phyloP scores from a whole-genome alignment of 2,113 vertebrate genomes.

The Bubo scandiacus region DNA sequence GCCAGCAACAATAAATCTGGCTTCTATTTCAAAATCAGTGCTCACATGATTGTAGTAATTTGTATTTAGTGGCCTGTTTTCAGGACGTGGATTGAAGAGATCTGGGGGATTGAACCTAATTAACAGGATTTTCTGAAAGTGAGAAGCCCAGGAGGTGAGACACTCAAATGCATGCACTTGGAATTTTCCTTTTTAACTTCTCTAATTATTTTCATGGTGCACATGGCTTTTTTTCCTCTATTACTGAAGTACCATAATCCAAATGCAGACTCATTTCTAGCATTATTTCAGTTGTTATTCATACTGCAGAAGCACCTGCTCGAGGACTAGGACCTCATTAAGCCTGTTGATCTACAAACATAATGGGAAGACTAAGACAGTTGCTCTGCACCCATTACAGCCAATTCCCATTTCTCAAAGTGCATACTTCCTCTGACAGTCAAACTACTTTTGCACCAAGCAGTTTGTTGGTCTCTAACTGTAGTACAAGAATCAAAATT shows the following conservation, averaged over 20 bases:
- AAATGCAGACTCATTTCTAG: background rate
- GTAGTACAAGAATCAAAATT: background rate
- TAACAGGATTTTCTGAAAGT: background rate
- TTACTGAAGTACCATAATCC: background rate
- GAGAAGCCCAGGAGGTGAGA: background rate
- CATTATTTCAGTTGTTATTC: background rate
- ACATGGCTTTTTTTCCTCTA: rapidly evolving
- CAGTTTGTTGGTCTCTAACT: background rate
- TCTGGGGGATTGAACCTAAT: background rate
- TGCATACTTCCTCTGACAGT: background rate
- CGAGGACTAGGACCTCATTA: rapidly evolving
- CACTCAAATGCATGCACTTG: background rate
- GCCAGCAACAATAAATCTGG: background rate
- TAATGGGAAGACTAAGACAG: background rate
- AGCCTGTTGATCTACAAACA: rapidly evolving
- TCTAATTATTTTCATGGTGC: background rate
- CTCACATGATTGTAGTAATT: background rate
- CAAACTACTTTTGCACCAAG: background rate
- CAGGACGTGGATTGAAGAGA: background rate
- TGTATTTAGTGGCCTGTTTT: background rate
- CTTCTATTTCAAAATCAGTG: background rate
- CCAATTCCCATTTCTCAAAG: background rate
- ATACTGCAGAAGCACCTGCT: background rate
- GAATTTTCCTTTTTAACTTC: background rate
- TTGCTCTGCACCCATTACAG: background rate